Percentiles rank a stretch among this genome's conserved stretches.
phyloP scores from a whole-genome alignment of 2,797 vertebrate species.

The Acanthurus leucopareius region DNA sequence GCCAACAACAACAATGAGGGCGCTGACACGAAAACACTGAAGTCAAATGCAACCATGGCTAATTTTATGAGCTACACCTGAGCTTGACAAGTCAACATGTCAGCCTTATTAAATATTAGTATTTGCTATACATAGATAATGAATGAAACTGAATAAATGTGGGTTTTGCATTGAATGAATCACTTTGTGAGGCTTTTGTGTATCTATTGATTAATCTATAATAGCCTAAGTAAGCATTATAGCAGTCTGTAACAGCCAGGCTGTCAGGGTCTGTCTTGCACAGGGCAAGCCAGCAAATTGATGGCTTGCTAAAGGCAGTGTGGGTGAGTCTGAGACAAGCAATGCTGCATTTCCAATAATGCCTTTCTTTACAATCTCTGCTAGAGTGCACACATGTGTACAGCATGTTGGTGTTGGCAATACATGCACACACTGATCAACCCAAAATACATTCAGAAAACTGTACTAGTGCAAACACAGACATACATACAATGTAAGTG shows the following conservation, averaged over 20 bases:
- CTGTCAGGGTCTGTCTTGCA: slow-evolving; percentile 41
- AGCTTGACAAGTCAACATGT: slow-evolving; percentile 18
- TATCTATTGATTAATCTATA: slow-evolving; percentile 66
- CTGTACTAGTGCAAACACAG: neutral
- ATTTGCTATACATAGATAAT: slow-evolving; percentile 10
- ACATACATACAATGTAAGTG: neutral
- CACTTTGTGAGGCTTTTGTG: slow-evolving; percentile 55
- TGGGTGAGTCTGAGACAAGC: slow-evolving; percentile 38
- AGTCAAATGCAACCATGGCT: slow-evolving; percentile 2
- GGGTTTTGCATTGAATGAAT: slow-evolving; percentile 47
- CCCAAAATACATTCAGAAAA: neutral
- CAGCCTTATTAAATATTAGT: slow-evolving; percentile 22
- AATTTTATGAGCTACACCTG: slow-evolving; percentile 22
- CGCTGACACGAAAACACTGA: slow-evolving; percentile 5
- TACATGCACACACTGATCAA: neutral
- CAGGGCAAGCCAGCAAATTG: slow-evolving; percentile 51
- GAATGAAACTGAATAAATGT: slow-evolving; percentile 14
- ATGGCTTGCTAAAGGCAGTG: slow-evolving; percentile 57
- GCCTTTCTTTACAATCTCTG: slow-evolving; percentile 2
- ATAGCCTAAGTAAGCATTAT: slow-evolving; percentile 50
- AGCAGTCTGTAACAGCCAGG: slow-evolving; percentile 39
- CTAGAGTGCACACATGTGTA: neutral
- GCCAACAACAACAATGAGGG: neutral
- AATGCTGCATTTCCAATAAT: slow-evolving; percentile 36
- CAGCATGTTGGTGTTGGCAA: neutral